Base-by-base conservation (phyloP, 2,113 vertebrate genomes). In the Tetraodon nigroviridis region DNA sequence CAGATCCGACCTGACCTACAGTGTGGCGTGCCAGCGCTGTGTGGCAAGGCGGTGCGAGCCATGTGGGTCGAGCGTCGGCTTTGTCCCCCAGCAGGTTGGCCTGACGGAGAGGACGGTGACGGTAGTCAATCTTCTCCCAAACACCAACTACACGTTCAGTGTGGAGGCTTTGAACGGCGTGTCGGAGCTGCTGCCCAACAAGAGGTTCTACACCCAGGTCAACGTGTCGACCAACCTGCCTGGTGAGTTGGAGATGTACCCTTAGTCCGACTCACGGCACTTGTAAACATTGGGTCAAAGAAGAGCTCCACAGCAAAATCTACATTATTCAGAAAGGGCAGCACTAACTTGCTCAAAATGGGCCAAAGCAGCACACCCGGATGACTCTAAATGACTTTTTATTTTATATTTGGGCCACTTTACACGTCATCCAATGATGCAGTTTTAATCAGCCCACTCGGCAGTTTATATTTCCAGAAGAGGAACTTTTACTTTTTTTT, bases 111-210 rank as follows among this genome's bases (percentile, higher is more conserved):
- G 90, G 21, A 92, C 92, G 0, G 94, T 93, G 59, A 97, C 95
- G 0, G 86, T 98, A 81, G 84, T 96, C 19, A 95, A 96, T 81
- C 91, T 98, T n/a, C 88, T 93, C 63, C 92, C 95, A 5, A 92
- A 92, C 11, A 85, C 80, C 84, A 95, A 93, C 92, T 98, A 97
- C 90, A 92, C 92, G 21, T 95, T 97, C 80, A 92, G 91, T 0
- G 94, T 98, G 61, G 91, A 86, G 0, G 94, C 96, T 5, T 73
- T 93, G 58, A 98, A 98, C 13, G 94, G 95, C 0, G 96, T 98
- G 45, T 98, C 95, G 0, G 93, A 90, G 1, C 57, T 92, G 12
- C 88, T 93, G 71, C 92, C 91, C 15, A 86, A 77, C 50, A 80
- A 82, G 5, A 87, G 88, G 37, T 92, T 89, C 76, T 94, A 92